A percentile compares a stretch with the other conserved stretches of the same genome.
These are phyloP conservation scores for Halcyon badia DNA, from an alignment of 2,797 vertebrate species.

Conservation along the genomic window DNA sequence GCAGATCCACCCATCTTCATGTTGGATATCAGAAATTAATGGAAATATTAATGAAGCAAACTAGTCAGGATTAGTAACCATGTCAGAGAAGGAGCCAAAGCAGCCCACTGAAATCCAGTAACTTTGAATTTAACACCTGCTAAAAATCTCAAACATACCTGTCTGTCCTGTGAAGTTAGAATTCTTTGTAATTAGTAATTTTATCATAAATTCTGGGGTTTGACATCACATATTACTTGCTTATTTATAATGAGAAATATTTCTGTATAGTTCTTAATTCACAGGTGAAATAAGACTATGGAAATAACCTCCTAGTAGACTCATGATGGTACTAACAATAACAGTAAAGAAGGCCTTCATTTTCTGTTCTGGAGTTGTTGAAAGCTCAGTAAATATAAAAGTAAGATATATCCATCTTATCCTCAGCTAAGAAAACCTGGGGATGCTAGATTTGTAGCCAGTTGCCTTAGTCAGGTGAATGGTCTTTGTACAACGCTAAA, in stretches of 20 bases:
- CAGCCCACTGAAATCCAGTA: background rate
- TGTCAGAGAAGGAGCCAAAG: background rate
- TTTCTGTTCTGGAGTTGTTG: background rate
- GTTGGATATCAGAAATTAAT: background rate
- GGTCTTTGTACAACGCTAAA: slow-evolving; percentile 60
- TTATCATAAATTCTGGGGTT: background rate
- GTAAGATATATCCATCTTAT: slow-evolving; percentile 48
- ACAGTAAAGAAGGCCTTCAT: background rate
- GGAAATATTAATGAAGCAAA: background rate
- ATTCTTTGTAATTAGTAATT: background rate
- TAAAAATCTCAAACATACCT: background rate
- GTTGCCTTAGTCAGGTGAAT: slow-evolving; percentile 48
- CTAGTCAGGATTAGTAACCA: background rate
- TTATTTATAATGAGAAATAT: background rate
- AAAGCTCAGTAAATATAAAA: slow-evolving; percentile 52
- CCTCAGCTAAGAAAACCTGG: slow-evolving; percentile 28
- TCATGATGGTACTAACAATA: background rate
- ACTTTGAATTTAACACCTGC: background rate
- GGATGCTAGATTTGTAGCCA: slow-evolving; percentile 44
- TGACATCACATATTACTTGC: background rate
- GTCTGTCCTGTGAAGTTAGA: background rate
- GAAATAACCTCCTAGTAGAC: background rate
- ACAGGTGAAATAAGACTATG: background rate
- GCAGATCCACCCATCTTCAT: background rate
- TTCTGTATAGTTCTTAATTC: background rate